These are phyloP conservation scores for Acomys russatus DNA, from an alignment of 2,797 vertebrate genomes.

Conservation along the genomic window DNA sequence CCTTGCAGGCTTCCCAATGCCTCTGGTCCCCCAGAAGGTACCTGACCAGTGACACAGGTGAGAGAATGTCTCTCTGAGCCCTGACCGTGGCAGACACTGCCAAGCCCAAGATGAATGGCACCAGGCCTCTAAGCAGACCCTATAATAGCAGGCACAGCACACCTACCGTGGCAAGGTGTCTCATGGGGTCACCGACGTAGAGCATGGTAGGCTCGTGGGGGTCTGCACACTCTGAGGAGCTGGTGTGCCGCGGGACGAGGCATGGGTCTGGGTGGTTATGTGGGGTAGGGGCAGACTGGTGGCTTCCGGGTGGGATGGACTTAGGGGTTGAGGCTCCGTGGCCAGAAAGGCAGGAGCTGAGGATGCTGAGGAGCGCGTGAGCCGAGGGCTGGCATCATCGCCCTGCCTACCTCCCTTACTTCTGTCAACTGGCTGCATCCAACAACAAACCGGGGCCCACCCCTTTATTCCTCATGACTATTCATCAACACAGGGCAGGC, in stretches of 20 bases:
- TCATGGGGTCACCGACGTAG: slow-evolving; percentile 91
- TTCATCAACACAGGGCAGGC: slow-evolving; percentile 95
- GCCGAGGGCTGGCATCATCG: slow-evolving; percentile 83
- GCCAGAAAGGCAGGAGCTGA: slow-evolving; percentile 57
- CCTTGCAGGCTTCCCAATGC: not conserved
- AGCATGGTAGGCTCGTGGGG: slow-evolving; percentile 92
- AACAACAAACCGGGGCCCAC: slow-evolving; percentile 95
- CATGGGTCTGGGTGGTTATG: slow-evolving; percentile 84
- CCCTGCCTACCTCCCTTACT: slow-evolving; percentile 89
- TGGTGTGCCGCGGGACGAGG: slow-evolving; percentile 83
- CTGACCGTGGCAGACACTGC: accelerated
- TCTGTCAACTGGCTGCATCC: slow-evolving; percentile 94
- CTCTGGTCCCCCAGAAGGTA: not conserved
- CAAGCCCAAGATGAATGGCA: not conserved
- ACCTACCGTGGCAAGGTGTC: slow-evolving; percentile 94
- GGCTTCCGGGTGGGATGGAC: slow-evolving; percentile 50
- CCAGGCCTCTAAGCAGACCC: not conserved
- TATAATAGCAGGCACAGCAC: not conserved
- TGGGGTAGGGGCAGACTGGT: not conserved
- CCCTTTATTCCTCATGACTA: slow-evolving; percentile 93
- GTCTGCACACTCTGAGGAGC: slow-evolving; percentile 75
- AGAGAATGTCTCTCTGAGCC: not conserved
- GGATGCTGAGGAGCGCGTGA: slow-evolving; percentile 82
- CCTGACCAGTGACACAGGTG: accelerated
- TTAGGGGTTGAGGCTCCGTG: not conserved